These are phyloP conservation scores for Varanus salvator DNA, from an alignment of 2,113 vertebrate genomes.

Conservation along the genomic window DNA sequence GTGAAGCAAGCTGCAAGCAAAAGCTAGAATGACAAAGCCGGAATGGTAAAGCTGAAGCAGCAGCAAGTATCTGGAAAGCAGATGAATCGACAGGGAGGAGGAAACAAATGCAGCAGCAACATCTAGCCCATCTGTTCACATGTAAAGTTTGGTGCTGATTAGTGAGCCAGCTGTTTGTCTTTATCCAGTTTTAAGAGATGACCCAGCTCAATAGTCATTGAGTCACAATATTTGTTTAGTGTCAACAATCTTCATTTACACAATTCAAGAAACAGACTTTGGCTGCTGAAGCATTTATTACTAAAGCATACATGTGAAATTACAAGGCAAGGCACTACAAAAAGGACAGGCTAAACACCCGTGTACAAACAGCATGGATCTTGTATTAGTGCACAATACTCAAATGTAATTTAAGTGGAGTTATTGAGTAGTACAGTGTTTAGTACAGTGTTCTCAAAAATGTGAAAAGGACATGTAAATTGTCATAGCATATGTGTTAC, in stretches of 20 bases:
- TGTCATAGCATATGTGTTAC: constrained; percentile 48
- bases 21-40: neutral
- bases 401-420: constrained; percentile 14
- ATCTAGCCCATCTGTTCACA: constrained; percentile 12
- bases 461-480: neutral
- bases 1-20: neutral
- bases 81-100: constrained; percentile 13
- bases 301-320: constrained; percentile 53
- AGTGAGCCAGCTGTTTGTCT: neutral
- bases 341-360: constrained; percentile 60
- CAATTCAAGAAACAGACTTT: constrained; percentile 66
- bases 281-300: constrained; percentile 73
- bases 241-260: constrained; percentile 35
- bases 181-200: constrained; percentile 32
- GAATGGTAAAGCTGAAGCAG: neutral
- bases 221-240: neutral
- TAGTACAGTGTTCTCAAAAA: neutral
- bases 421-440: constrained; percentile 4
- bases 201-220: constrained; percentile 5
- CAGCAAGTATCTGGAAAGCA: neutral
- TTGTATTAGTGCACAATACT: constrained; percentile 15
- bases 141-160: constrained; percentile 4
- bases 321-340: constrained; percentile 52
- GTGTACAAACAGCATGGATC: constrained; percentile 68
- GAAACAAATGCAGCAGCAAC: constrained; percentile 37